Conservation (phyloP, 2,888 invertebrate genomes). For the Drosophila niveifrons region DNA sequence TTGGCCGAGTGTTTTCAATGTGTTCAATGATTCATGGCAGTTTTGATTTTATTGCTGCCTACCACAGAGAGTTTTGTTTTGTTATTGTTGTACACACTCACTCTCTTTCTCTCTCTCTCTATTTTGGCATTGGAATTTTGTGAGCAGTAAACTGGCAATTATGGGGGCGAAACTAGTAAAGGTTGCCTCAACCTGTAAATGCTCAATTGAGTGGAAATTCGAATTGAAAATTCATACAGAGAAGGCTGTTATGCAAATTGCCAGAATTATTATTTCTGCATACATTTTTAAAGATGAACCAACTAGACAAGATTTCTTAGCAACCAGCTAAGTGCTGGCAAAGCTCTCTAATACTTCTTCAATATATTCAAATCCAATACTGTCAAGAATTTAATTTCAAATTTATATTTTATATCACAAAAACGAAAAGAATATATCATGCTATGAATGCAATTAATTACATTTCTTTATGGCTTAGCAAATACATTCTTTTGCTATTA, state of each 20-base stretch:
- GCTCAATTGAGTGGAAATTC: conserved; percentile 48
- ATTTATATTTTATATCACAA: background rate
- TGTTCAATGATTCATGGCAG: conserved; percentile 75
- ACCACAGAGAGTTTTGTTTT: conserved; percentile 11
- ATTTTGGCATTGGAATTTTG: conserved; percentile 26
- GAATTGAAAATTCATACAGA: conserved; percentile 43
- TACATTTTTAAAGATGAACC: background rate
- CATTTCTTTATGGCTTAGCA: background rate
- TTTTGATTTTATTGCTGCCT: conserved; percentile 67
- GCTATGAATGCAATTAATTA: background rate
- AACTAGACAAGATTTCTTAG: background rate
- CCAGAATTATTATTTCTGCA: conserved; percentile 13
- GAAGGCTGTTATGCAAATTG: conserved; percentile 38
- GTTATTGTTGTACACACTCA: background rate
- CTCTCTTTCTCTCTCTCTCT: background rate
- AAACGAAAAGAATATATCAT: background rate
- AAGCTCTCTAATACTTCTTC: background rate
- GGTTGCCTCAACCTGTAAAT: conserved; percentile 19
- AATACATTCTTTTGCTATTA: background rate
- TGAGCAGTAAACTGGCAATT: conserved; percentile 49
- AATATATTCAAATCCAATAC: background rate
- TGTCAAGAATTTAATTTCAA: background rate
- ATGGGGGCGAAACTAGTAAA: conserved; percentile 19
- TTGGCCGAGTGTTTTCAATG: conserved; percentile 66
- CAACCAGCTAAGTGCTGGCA: background rate